Evolutionary conservation across 2,113 vertebrate species (phyloP), one percentile per base, ranked within the genome.

Genomic region (Serinus canaria): DNA sequence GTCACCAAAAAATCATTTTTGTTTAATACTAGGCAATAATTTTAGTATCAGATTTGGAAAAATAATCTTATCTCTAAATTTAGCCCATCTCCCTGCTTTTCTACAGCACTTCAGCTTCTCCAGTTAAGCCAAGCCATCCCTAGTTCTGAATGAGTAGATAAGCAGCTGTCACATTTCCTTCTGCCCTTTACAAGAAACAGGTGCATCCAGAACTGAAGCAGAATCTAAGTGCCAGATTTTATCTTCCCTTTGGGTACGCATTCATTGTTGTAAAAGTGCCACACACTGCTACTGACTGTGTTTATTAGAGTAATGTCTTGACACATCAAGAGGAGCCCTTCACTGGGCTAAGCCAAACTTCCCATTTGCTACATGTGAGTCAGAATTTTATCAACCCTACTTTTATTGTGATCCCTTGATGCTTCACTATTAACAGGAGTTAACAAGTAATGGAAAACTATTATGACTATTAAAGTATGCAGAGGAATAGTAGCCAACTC

Each of bases 381-480:
- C 89, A 94, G 41, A 94, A 79, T 79, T 94, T 78, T 84, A 94
- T 82, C 83, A 87, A 6, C 62, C 7, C 58, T 55, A 39, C 46
- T 83, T 96, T 85, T 80, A 80, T 21, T 74, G n/a, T 63, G 50
- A 87, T 89, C 44, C 39, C 90, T 89, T 89, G 73, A 70, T 91
- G 33, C 23, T 66, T 46, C 0, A 0, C 63, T 91, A 66, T 85
- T 96, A 95, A 87, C 67, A 91, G 81, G 90, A 94, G 81, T 83
- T 93, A 93, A 92, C 75, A 93, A 97, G 79, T 80, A 94, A 93
- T 72, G 81, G 91, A 95, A 96, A 96, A 73, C 62, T 83, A 90
- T 94, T 94, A 89, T 25, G 70, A 91, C 88, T 63, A 94, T 91
- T 94, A 87, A 95, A 95, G 63, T 62, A 97, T 69, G 89, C 63